Percentiles rank a stretch among this genome's conserved stretches.
phyloP scores from a whole-genome alignment of 1,140 invertebrate species.

The Scaptomyza graminum region DNA sequence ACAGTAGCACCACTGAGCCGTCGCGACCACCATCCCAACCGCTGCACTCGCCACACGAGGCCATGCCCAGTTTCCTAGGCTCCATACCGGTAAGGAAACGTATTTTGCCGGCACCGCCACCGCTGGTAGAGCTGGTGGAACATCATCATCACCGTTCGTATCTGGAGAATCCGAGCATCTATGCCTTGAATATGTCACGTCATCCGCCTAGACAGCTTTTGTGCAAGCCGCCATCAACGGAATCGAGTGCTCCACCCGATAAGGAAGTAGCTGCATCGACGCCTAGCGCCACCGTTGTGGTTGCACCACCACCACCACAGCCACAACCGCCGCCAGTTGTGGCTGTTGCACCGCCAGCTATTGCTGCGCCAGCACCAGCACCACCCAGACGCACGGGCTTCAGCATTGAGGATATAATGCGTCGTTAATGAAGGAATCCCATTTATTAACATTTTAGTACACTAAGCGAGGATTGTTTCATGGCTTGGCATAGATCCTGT shows the following conservation, averaged over 20 bases:
- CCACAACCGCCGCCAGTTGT: slow-evolving; percentile 61
- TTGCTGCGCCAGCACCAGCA: slow-evolving; percentile 79
- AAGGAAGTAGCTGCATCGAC: slow-evolving; percentile 36
- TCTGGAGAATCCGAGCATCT: slow-evolving; percentile 60
- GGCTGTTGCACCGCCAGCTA: slow-evolving; percentile 84
- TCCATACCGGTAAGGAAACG: slow-evolving; percentile 85
- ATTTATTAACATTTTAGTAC: slow-evolving; percentile 19
- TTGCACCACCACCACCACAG: slow-evolving; percentile 16
- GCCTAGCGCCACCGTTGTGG: not conserved
- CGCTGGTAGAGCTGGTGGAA: slow-evolving; percentile 56
- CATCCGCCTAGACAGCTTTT: slow-evolving; percentile 66
- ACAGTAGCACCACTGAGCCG: slow-evolving; percentile 70
- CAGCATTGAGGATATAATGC: slow-evolving; percentile 90
- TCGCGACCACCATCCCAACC: slow-evolving; percentile 56
- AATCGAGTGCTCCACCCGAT: slow-evolving; percentile 12
- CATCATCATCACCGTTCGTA: slow-evolving; percentile 44
- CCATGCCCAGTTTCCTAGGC: slow-evolving; percentile 86
- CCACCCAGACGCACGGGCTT: slow-evolving; percentile 87
- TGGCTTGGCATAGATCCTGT: not conserved
- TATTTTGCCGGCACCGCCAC: slow-evolving; percentile 74
- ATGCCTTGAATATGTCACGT: slow-evolving; percentile 69
- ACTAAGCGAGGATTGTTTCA: slow-evolving; percentile 21
- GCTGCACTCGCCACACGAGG: slow-evolving; percentile 83
- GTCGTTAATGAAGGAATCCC: slow-evolving; percentile 84
- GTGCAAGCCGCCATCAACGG: slow-evolving; percentile 49